Conservation (phyloP, 92 coral and sea anemone genomes). For the Porites evermanni region DNA sequence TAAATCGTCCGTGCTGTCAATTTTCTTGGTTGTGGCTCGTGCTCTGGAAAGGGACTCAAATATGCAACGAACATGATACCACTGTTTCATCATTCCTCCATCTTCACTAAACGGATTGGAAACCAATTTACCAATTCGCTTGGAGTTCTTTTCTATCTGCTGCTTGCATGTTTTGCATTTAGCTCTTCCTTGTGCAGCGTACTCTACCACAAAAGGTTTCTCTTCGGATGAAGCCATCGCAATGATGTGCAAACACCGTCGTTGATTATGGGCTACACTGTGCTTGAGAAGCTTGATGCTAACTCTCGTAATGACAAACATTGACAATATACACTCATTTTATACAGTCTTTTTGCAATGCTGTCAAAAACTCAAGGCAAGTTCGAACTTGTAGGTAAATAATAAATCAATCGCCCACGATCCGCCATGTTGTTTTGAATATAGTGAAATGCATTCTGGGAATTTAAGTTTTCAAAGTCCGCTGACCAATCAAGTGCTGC, state of each 20-base stretch:
- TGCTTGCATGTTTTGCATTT: slow-evolving; percentile 95
- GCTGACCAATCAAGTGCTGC: slow-evolving; percentile 9
- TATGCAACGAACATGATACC: slow-evolving; percentile 93
- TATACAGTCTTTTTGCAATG: neutral
- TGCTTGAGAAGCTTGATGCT: slow-evolving; percentile 22
- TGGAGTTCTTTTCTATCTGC: slow-evolving; percentile 87
- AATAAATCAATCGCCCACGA: neutral
- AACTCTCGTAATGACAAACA: slow-evolving; percentile 15
- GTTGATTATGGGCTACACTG: slow-evolving; percentile 3
- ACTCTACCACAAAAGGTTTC: slow-evolving; percentile 88
- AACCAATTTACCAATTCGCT: slow-evolving; percentile 90
- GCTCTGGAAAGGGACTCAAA: slow-evolving; percentile 89
- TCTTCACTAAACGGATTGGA: slow-evolving; percentile 94
- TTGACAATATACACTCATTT: neutral
- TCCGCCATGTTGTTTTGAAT: slow-evolving; percentile 1
- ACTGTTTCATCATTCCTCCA: slow-evolving; percentile 96
- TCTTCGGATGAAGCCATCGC: slow-evolving; percentile 75
- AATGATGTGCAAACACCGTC: slow-evolving; percentile 27
- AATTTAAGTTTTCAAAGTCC: neutral
- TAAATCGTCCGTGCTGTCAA: slow-evolving; percentile 81
- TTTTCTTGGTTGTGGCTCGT: slow-evolving; percentile 87
- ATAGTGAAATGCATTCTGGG: slow-evolving; percentile 9
- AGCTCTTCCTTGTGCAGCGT: slow-evolving; percentile 94
- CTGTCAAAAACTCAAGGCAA: slow-evolving; percentile 2
- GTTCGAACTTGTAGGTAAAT: neutral